phyloP scores from a whole-genome alignment of 92 coral and sea anemone species.

The Plumapathes pennacea region DNA sequence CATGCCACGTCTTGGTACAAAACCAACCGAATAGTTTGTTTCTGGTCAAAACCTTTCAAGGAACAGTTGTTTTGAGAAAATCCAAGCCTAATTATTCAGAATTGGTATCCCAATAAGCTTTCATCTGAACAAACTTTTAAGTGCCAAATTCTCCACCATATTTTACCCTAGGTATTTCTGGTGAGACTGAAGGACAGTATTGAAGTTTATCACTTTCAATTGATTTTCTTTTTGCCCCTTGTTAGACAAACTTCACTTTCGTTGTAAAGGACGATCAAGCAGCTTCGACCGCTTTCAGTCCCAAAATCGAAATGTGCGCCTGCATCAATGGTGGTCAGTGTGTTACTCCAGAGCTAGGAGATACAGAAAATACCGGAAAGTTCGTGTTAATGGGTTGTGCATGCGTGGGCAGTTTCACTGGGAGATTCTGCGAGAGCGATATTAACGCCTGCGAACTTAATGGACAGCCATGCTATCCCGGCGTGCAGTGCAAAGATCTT shows the following conservation, averaged over 20 bases:
- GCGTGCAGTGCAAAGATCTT: slow-evolving; percentile 61
- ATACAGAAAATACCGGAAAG: slow-evolving; percentile 21
- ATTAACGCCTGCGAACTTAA: slow-evolving; percentile 62
- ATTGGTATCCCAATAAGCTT: too few relatives aligned
- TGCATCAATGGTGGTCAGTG: slow-evolving; percentile 64
- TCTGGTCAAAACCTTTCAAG: too few relatives aligned
- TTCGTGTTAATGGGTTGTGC: slow-evolving; percentile 66
- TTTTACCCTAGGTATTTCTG: too few relatives aligned
- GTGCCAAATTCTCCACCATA: too few relatives aligned
- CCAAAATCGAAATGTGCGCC: slow-evolving; percentile 64
- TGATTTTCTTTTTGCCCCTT: neutral
- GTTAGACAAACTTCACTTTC: slow-evolving; percentile 54
- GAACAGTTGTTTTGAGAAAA: too few relatives aligned
- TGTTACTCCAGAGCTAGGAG: slow-evolving; percentile 26
- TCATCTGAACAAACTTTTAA: too few relatives aligned
- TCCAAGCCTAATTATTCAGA: too few relatives aligned
- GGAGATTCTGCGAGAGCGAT: slow-evolving; percentile 62
- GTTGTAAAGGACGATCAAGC: slow-evolving; percentile 58
- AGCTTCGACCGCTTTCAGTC: slow-evolving; percentile 53
- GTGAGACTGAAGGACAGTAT: too few relatives aligned
- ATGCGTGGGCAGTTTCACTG: slow-evolving; percentile 60
- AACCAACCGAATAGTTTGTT: too few relatives aligned
- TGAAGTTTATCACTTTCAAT: too few relatives aligned
- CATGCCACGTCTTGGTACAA: too few relatives aligned
- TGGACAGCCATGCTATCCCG: slow-evolving; percentile 72